Percentiles rank a stretch among this genome's conserved stretches.
phyloP scores from a whole-genome alignment of 2,888 invertebrate species.

The Deroplatys truncata region DNA sequence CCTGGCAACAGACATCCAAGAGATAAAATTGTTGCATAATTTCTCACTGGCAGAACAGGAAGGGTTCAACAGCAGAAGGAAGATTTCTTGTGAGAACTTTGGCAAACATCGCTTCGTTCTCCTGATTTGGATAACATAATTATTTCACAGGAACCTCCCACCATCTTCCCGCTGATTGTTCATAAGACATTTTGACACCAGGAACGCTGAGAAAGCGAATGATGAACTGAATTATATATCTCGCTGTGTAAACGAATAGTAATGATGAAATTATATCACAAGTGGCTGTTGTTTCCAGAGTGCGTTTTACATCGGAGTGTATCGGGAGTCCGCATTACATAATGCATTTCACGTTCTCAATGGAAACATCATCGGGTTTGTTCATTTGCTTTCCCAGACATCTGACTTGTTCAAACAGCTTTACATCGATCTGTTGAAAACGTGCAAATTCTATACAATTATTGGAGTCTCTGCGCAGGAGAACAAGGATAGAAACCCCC shows the following conservation, averaged over 20 bases:
- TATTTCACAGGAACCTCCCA: background rate
- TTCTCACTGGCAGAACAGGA: background rate
- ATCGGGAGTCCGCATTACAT: background rate
- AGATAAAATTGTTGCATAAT: background rate
- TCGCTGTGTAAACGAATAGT: background rate
- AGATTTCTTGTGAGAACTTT: background rate
- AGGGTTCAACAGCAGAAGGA: background rate
- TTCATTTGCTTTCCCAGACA: too few species aligned
- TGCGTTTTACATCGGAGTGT: background rate
- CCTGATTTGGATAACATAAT: background rate
- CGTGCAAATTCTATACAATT: too few species aligned
- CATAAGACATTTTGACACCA: background rate
- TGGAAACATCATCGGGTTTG: background rate
- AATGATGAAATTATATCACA: background rate
- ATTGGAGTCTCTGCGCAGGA: too few species aligned
- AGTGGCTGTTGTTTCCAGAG: background rate
- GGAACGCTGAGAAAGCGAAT: background rate
- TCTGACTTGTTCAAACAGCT: too few species aligned
- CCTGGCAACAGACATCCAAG: too few species aligned
- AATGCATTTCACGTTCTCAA: background rate
- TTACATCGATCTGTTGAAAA: too few species aligned
- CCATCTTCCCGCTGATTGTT: background rate
- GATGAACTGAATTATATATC: background rate
- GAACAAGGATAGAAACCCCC: too few species aligned
- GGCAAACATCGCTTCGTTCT: background rate